phyloP scores from a whole-genome alignment of 92 coral and sea anemone species.

The Pocillopora meandrina region DNA sequence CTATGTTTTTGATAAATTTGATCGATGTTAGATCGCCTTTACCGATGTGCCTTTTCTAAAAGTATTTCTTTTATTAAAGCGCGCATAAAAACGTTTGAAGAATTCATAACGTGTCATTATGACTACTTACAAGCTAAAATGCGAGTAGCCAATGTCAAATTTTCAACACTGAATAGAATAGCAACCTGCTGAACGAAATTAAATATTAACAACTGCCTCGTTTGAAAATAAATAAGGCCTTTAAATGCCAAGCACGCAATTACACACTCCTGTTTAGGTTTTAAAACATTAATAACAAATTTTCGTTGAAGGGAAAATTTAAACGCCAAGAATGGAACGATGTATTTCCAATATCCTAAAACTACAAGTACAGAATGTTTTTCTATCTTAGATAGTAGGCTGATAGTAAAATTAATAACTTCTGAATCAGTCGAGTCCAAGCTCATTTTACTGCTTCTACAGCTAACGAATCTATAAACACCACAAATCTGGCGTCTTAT shows the following conservation, averaged over 20 bases:
- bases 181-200: conserved; percentile 30
- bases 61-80: too few relatives aligned
- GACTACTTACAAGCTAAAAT: not conserved
- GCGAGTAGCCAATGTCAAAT: not conserved
- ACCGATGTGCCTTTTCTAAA: too few relatives aligned
- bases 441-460: not conserved
- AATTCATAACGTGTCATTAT: not conserved
- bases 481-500: conserved; percentile 12
- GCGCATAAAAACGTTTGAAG: too few relatives aligned
- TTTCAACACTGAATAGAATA: conserved; percentile 5
- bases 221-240: conserved; percentile 14
- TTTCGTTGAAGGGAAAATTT: not conserved
- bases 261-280: not conserved
- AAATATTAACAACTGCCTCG: conserved; percentile 26
- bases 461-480: not conserved
- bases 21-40: too few relatives aligned
- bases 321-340: not conserved
- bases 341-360: too few relatives aligned
- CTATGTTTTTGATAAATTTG: too few relatives aligned
- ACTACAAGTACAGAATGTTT: not conserved
- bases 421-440: not conserved
- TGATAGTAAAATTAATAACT: too few relatives aligned
- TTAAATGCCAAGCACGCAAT: conserved; percentile 11
- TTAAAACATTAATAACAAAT: conserved; percentile 2
- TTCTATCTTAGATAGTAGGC: too few relatives aligned